Evolutionary conservation across 1,140 invertebrate species (phyloP).

Genomic region (Calliphora vicina): DNA sequence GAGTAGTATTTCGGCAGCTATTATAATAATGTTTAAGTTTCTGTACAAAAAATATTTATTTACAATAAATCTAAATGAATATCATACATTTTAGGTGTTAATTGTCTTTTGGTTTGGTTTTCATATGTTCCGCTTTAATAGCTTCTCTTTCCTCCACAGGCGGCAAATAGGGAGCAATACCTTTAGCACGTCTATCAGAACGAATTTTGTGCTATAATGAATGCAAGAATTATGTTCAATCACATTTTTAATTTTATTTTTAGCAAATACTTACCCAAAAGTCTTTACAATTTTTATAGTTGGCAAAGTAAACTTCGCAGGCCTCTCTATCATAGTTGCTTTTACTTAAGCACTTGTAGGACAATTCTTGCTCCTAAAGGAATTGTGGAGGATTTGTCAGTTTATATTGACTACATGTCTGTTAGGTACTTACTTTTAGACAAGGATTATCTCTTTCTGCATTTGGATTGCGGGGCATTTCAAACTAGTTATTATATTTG

Average conservation of each 20-base stretch:
- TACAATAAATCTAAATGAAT: slow-evolving; percentile 36
- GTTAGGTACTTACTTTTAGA: slow-evolving; percentile 46
- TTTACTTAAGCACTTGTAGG: slow-evolving; percentile 69
- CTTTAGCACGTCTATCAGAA: slow-evolving; percentile 52
- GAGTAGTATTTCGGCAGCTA: slow-evolving; percentile 24
- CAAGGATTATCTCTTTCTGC: slow-evolving; percentile 63
- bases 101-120: slow-evolving; percentile 47
- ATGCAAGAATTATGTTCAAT: too few species aligned
- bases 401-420: too few species aligned
- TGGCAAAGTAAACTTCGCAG: slow-evolving; percentile 70
- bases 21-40: neutral
- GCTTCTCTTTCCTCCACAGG: slow-evolving; percentile 51
- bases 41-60: slow-evolving; percentile 34
- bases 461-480: slow-evolving; percentile 61
- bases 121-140: slow-evolving; percentile 60
- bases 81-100: slow-evolving; percentile 17
- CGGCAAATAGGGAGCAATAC: slow-evolving; percentile 55
- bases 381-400: too few species aligned
- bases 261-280: slow-evolving; percentile 66
- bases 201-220: slow-evolving; percentile 53
- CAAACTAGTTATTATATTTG: neutral
- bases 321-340: slow-evolving; percentile 70
- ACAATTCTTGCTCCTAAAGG: slow-evolving; percentile 70
- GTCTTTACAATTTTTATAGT: slow-evolving; percentile 72
- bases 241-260: neutral